Conservation (phyloP, 2,888 invertebrate genomes). For the Plagiodera versicolora region DNA sequence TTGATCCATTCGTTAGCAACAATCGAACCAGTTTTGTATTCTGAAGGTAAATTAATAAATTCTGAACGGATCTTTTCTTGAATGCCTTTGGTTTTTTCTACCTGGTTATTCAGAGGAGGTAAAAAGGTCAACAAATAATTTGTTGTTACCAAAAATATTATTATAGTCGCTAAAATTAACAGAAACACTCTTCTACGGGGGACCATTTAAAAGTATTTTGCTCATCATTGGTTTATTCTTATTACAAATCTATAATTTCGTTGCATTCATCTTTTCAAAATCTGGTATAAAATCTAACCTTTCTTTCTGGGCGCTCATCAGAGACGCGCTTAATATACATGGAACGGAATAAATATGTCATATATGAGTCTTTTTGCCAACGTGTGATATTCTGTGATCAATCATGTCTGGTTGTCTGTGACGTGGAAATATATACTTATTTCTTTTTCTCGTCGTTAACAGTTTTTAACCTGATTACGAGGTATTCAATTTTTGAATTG, state of each 20-base stretch:
- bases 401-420: not conserved
- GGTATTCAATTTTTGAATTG: no score
- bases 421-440: not conserved
- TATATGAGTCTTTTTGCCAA: no score
- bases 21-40: slow-evolving; percentile 28
- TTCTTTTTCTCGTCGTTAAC: not conserved
- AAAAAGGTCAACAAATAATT: slow-evolving; percentile 42
- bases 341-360: no score
- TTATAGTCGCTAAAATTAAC: slow-evolving; percentile 34
- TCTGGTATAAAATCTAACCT: no score
- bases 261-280: no score
- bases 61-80: slow-evolving; percentile 38
- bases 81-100: slow-evolving; percentile 30
- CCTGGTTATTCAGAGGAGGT: slow-evolving; percentile 37
- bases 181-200: slow-evolving; percentile 42
- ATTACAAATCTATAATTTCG: no score
- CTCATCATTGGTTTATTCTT: no score
- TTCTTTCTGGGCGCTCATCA: no score
- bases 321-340: no score
- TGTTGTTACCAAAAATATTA: slow-evolving; percentile 42
- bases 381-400: no score
- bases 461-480: no score
- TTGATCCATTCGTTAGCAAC: slow-evolving; percentile 32
- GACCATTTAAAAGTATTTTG: slow-evolving; percentile 37
- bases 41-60: slow-evolving; percentile 34